phyloP scores from a whole-genome alignment of 1,140 invertebrate genomes.

The Leptestheria dahalacensis region DNA sequence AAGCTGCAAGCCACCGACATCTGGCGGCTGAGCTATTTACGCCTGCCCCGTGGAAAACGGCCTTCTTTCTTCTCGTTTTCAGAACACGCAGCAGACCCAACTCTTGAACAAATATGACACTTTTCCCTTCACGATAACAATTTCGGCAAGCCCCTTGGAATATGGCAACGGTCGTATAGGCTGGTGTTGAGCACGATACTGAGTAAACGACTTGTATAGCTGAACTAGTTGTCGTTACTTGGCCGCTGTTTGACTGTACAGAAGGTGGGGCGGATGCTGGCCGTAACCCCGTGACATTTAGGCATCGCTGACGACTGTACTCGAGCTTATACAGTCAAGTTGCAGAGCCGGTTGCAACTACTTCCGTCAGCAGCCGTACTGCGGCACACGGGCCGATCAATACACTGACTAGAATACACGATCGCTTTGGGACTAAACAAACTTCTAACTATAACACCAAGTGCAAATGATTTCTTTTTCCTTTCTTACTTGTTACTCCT shows the following conservation, averaged over 20 bases:
- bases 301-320: background rate
- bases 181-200: too few species aligned
- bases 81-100: too few species aligned
- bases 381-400: background rate
- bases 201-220: too few species aligned
- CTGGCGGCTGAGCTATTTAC: background rate
- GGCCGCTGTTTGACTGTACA: background rate
- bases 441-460: background rate
- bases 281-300: background rate
- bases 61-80: too few species aligned
- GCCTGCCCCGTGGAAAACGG: background rate
- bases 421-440: background rate
- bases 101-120: too few species aligned
- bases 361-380: background rate
- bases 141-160: too few species aligned
- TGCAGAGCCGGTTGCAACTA: background rate
- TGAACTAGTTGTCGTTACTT: background rate
- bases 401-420: background rate
- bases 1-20: background rate
- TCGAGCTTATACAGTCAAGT: background rate
- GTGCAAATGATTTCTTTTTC: background rate
- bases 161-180: too few species aligned
- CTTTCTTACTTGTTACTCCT: background rate
- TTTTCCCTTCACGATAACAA: too few species aligned
- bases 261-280: background rate